Evolutionary conservation across 23 tunicate genomes (phyloP), one percentile per base, ranked within the genome.

Genomic region (Botrylloides violaceus): DNA sequence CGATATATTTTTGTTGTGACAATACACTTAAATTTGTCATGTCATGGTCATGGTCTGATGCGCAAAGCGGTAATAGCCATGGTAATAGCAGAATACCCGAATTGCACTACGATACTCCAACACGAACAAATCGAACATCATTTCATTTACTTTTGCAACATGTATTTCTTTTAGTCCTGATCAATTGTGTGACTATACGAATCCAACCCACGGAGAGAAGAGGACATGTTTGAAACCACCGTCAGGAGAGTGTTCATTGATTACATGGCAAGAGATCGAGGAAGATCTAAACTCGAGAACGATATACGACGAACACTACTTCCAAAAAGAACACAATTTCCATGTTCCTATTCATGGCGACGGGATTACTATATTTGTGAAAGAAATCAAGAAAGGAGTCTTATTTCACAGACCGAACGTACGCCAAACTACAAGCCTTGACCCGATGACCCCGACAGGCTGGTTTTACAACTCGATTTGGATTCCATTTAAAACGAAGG

Each of bases 161-260:
- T n/a, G n/a, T n/a, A n/a, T n/a, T n/a, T n/a, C 19, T 68, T 43
- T 43, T 1, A 68, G 74, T 0, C 61, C 56, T 19, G 36, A 39
- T 25, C 56, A 68, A n/a, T 28, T 68, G 0, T 68, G 74, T 37
- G 74, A 68, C 29, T 68, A 68, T 36, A 35, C 74, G 6, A 68
- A 68, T 22, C 74, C 74, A 26, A 68, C 29, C 18, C 58, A 68
- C 74, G 74, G 74, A 5, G 74, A 68, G 58, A 21, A 39, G 1
- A 25, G 74, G 58, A 68, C 32, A 0, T 68, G 74, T 22, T 31
- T 68, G 1, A 68, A 37, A 1, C 74, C 74, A 20, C 49, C 61
- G 21, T 68, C 74, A 12, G 58, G 74, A 22, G 74, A 68, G 37
- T 68, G 74, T 43, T 68, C 74, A 0, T 5, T 6, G 25, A 68